Evolutionary conservation across 2,113 vertebrate species (phyloP).

Genomic region (Ploceus nigricollis): DNA sequence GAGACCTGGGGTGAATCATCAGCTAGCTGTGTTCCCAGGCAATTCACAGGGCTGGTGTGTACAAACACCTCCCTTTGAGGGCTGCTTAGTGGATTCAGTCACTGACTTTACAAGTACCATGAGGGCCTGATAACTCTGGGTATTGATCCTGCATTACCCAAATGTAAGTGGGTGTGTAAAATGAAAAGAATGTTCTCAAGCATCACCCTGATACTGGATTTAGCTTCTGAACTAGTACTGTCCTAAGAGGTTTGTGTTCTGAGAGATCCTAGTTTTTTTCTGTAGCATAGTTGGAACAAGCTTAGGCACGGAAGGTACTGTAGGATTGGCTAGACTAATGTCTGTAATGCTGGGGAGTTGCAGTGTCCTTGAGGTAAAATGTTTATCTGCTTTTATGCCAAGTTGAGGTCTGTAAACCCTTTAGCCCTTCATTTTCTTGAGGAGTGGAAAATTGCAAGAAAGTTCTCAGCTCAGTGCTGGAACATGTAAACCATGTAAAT

Average conservation of each 20-base stretch:
- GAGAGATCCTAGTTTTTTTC: neutral
- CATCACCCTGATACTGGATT: neutral
- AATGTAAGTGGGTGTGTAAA: neutral
- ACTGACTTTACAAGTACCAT: neutral
- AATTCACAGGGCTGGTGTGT: neutral
- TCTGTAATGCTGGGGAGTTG: neutral
- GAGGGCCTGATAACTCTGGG: neutral
- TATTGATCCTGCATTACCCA: neutral
- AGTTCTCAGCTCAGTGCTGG: neutral
- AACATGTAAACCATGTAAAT: accelerated
- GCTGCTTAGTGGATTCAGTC: neutral
- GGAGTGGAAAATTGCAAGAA: neutral
- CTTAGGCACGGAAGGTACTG: neutral
- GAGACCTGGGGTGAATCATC: neutral
- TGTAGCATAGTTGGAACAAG: neutral
- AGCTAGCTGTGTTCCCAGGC: neutral
- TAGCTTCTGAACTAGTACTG: neutral
- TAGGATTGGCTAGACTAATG: neutral
- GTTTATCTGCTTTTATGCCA: neutral
- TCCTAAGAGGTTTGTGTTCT: neutral
- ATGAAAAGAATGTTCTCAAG: neutral
- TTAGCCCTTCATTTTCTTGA: neutral
- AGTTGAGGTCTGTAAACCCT: neutral
- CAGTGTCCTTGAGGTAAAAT: neutral
- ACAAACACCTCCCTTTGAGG: neutral